Percentiles rank a stretch among this genome's conserved stretches.
phyloP scores from a whole-genome alignment of 2,797 vertebrate genomes.

The Darevskia mixta region DNA sequence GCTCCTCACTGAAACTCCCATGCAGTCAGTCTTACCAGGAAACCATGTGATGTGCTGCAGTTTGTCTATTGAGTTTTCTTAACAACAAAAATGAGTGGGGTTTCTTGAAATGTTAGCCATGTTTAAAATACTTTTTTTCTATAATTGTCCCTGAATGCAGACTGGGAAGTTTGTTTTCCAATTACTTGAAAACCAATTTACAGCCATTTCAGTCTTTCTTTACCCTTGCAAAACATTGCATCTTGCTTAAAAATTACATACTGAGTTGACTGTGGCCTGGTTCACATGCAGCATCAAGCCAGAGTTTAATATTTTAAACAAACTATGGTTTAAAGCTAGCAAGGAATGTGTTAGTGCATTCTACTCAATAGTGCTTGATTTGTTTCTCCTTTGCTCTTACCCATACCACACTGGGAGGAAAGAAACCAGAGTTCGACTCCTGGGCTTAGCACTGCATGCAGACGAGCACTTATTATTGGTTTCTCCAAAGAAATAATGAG shows the following conservation, averaged over 20 bases:
- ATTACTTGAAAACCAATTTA: too few relatives aligned
- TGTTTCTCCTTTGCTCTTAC: too few relatives aligned
- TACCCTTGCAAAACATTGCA: not conserved
- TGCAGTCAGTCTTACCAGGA: not conserved
- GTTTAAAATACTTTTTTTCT: not conserved
- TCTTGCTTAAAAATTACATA: not conserved
- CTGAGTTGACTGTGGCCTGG: not conserved
- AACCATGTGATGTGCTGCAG: not conserved
- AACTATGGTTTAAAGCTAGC: too few relatives aligned
- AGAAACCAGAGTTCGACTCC: too few relatives aligned
- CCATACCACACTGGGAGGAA: too few relatives aligned
- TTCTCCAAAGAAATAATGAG: too few relatives aligned
- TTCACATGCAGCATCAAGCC: too few relatives aligned
- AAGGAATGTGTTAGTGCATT: too few relatives aligned
- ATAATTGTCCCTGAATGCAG: not conserved
- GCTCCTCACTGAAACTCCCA: not conserved
- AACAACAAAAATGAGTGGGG: not conserved
- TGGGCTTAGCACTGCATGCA: too few relatives aligned
- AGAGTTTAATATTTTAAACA: too few relatives aligned
- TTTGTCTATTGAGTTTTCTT: not conserved
- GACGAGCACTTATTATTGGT: too few relatives aligned
- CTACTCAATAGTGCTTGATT: too few relatives aligned
- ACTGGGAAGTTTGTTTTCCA: not conserved
- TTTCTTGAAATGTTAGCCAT: not conserved
- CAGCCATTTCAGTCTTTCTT: not conserved